These are phyloP conservation scores for Platysternon megacephalum DNA, from an alignment of 2,113 vertebrate genomes.

Conservation along the genomic window DNA sequence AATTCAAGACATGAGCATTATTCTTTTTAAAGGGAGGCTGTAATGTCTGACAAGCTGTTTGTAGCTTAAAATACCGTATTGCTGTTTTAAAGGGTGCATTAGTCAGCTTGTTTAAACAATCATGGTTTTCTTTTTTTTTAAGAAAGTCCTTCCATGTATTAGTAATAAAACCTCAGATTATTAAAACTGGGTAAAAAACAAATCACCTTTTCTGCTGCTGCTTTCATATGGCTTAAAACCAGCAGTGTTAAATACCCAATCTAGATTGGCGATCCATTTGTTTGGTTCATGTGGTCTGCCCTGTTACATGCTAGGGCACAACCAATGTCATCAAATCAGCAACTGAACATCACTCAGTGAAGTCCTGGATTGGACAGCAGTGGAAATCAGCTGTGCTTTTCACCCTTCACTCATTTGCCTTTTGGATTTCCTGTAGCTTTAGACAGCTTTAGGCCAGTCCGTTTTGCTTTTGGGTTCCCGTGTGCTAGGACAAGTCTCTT, in stretches of 20 bases:
- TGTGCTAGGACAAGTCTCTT: background rate
- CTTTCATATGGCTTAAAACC: background rate
- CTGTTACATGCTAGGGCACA: background rate
- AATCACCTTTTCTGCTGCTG: background rate
- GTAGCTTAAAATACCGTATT: background rate
- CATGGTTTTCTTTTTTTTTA: background rate
- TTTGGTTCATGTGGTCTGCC: background rate
- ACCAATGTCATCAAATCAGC: background rate
- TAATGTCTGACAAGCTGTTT: background rate
- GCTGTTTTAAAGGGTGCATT: background rate
- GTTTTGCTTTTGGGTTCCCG: constrained; percentile 14
- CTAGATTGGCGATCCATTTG: background rate
- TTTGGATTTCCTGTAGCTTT: background rate
- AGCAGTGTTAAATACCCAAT: background rate
- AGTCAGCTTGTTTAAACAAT: background rate
- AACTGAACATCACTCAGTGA: background rate
- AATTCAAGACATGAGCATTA: constrained; percentile 20
- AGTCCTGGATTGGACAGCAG: background rate
- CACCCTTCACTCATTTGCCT: background rate
- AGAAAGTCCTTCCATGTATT: background rate
- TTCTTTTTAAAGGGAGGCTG: background rate
- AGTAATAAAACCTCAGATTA: background rate
- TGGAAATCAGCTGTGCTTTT: background rate
- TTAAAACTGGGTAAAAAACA: background rate
- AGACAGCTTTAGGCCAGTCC: background rate